These are phyloP conservation scores for Lasioglossum oenotherae DNA, from an alignment of 2,888 invertebrate species.

Conservation along the genomic window DNA sequence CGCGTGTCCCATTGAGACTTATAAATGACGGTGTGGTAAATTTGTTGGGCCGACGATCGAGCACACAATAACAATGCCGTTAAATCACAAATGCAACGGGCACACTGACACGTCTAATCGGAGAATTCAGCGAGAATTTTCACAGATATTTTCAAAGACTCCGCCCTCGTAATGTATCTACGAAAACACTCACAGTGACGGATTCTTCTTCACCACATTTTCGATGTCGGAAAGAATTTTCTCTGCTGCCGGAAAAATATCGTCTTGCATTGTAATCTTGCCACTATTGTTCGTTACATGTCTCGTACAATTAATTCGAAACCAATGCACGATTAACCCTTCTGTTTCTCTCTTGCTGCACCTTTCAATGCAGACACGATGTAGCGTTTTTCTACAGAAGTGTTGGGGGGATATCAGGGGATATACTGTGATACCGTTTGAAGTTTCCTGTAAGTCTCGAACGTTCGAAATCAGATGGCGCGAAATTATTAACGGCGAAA, in stretches of 20 bases:
- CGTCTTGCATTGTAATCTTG: conserved; percentile 85
- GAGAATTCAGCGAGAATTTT: conserved; percentile 37
- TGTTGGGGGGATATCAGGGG: conserved; percentile 57
- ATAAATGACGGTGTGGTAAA: conserved; percentile 26
- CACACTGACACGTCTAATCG: background rate
- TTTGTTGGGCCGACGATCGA: conserved; percentile 18
- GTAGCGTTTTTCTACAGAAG: conserved; percentile 70
- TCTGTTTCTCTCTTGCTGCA: conserved; percentile 65
- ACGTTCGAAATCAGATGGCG: conserved; percentile 55
- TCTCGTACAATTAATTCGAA: conserved; percentile 68
- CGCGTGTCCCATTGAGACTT: conserved; percentile 38
- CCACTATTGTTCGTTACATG: conserved; percentile 71
- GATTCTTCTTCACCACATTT: conserved; percentile 90
- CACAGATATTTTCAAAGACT: conserved; percentile 62
- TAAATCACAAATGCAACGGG: conserved; percentile 3
- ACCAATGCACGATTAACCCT: conserved; percentile 64
- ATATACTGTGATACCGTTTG: conserved; percentile 57
- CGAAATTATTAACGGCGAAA: conserved; percentile 38
- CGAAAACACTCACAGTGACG: conserved; percentile 89
- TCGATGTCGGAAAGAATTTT: conserved; percentile 93
- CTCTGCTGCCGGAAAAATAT: conserved; percentile 91
- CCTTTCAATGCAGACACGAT: conserved; percentile 70
- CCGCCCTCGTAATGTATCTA: conserved; percentile 69
- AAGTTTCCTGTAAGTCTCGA: conserved; percentile 61
- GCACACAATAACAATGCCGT: conserved; percentile 4